Base-by-base conservation (phyloP, 2,888 invertebrate genomes). In the Drosophila prostipennis region DNA sequence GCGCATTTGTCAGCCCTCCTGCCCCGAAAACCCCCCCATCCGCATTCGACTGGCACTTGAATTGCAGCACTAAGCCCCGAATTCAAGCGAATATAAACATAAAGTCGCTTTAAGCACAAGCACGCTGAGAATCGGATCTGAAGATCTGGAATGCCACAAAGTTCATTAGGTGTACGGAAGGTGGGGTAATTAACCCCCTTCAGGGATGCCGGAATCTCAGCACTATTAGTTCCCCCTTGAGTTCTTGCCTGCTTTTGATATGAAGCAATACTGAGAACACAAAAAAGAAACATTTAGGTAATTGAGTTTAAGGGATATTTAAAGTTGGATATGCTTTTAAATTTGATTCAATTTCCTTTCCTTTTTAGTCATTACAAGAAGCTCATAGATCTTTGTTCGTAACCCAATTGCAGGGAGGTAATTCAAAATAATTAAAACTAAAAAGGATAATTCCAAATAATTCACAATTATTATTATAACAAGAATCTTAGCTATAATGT, bases 1-100 rank as follows among this genome's bases (percentile, higher is more conserved):
- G 54, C 72, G 69, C 60, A 72, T 73, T 74, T 71, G 53, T 67
- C 49, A 72, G 59, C 14, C 14, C 13, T 13, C 32, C 23, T 23
- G 3, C n/a, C 29, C 10, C 8, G 5, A 29, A 53, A 42, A 29
- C 2, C 45, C 45, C 6, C 10, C 45, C 3, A 7, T 46, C 45
- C 0, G 14, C 16, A 16, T 8, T 5, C 16, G 29, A 46, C 29
- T 46, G 46, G 6, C 32, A 46, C 46, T 46, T 46, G 52, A 52
- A 52, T 19, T 57, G 52, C 57, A 57, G 29, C 29, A n/a, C 16
- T 37, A 51, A 51, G 51, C 26, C 26, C 7, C 39, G 39, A 39
- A 10, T 39, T 52, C 19, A 32, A 19, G 19, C 11, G n/a, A 4
- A 14, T 26, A 23, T n/a, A 23, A 40, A 53, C 57, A 53, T 14